Base-by-base conservation (phyloP, 2,113 vertebrate species). In the Nansenia antarctica region DNA sequence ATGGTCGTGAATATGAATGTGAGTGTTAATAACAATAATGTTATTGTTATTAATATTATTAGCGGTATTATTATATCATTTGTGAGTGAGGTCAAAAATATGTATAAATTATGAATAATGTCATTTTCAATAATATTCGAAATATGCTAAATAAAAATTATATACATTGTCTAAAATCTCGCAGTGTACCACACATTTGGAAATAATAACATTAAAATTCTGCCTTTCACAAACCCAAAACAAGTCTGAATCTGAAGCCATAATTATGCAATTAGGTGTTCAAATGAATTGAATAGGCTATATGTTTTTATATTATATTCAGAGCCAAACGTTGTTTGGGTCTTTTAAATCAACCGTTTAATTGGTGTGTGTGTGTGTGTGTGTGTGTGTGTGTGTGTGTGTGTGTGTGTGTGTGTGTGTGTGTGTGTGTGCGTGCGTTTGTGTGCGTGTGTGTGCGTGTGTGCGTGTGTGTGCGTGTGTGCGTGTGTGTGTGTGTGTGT, bases 331-430 rank as follows among this genome's bases (percentile, higher is more conserved):
- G 91, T 92, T 91, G 91, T 92, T 91, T 78, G 90, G 92, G 93
- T 92, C 90, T 92, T 92, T 67, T 90, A 58, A 91, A 94, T 93
- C 92, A 90, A 91, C 85, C 91, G 92, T 94, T 94, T 93, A 94
- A 94, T 94, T 92, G 93, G 87, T 86, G 83, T 78, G 82, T 87
- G 90, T n/a, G n/a, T n/a, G n/a, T n/a, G n/a, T n/a, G n/a, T n/a
- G n/a, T n/a, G n/a, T n/a, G n/a, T n/a, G n/a, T n/a, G n/a, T n/a
- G n/a, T n/a, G n/a, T n/a, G n/a, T n/a, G n/a, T n/a, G n/a, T n/a
- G n/a, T n/a, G n/a, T n/a, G n/a, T n/a, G n/a, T n/a, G n/a, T n/a
- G n/a, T n/a, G n/a, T n/a, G n/a, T n/a, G n/a, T n/a, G n/a, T n/a
- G n/a, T n/a, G n/a, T n/a, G n/a, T n/a, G n/a, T n/a, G n/a, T n/a